Base-by-base conservation (phyloP, 92 coral and sea anemone genomes). In the Siderastrea siderea region DNA sequence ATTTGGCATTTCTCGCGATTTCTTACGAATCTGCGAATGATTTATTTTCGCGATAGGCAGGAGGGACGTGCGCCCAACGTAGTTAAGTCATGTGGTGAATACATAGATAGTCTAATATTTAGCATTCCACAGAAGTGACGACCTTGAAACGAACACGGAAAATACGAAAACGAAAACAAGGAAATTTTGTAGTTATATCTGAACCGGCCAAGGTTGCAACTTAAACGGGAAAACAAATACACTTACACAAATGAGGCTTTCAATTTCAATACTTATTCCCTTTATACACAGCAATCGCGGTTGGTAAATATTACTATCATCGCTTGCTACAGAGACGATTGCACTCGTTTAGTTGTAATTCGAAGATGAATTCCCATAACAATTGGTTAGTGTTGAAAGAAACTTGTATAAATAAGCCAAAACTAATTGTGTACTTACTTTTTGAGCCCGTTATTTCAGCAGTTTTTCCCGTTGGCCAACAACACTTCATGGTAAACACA, bases 341-440 rank as follows among this genome's bases (percentile, higher is more conserved):
- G 16, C 47, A 12, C 2, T 7, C 7, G 7, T 69, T n/a, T 7
- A 55, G 47, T 16, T 47, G 51, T 7, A 57, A 74, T 54, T 5
- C 44, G n/a, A 7, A 43, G 46, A 12, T 7, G 77, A 26, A 48
- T 4, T 26, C 63, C 1, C 50, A 51, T 11, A 45, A n/a, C 44
- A 47, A 15, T 60, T 47, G 16, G 71, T 49, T 47, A 7, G 59
- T 13, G 63, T 80, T 65, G 62, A 67, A 80, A 80, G 84, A 66
- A 19, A 68, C 26, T 53, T 1, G 38, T 26, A 45, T 9, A 51
- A 65, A 49, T 19, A 80, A 46, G 50, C 26, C 50, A 6, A 47
- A 64, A 79, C 51, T 74, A 74, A 75, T 65, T 65, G 1, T 66
- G 49, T 38, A 65, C 84, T 80, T 64, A 80, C 84, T 52, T 4